Evolutionary conservation across 35 echinoderm and acorn worm genomes (phyloP).

Genomic region (Amphiura filiformis): DNA sequence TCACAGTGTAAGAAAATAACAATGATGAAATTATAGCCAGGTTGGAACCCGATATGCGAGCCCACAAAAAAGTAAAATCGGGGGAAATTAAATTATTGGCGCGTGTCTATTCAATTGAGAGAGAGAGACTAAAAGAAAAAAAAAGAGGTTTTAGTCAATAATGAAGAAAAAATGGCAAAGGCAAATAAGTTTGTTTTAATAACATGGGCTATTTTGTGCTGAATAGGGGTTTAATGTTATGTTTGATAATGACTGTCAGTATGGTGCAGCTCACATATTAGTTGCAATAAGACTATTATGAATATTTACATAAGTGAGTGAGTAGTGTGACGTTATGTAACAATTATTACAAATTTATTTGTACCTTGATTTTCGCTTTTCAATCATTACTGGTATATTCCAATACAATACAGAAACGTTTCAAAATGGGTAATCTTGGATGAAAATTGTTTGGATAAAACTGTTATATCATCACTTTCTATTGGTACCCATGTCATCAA

Average conservation of each 20-base stretch:
- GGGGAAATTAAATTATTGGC: constrained; percentile 4
- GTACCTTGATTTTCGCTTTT: no score
- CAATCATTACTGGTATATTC: no score
- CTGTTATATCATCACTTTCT: no score
- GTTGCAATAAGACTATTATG: not conserved
- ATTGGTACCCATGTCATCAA: no score
- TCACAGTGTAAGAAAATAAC: not conserved
- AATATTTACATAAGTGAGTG: not conserved
- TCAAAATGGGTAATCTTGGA: no score
- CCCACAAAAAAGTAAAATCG: not conserved
- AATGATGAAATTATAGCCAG: constrained; percentile 1
- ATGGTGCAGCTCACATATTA: not conserved
- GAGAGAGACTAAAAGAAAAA: not conserved
- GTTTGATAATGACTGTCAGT: not conserved
- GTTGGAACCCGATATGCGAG: not conserved
- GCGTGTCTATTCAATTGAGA: not conserved
- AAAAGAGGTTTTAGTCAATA: constrained; percentile 1
- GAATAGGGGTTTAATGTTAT: not conserved
- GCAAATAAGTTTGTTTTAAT: constrained; percentile 5
- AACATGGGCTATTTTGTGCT: constrained; percentile 1
- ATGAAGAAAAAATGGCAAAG: not conserved
- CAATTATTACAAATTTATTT: no score
- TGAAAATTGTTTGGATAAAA: no score
- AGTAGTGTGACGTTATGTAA: no score
- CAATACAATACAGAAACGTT: no score